Evolutionary conservation across 2,888 invertebrate species (phyloP).

Genomic region (Caenorhabditis sp.): DNA sequence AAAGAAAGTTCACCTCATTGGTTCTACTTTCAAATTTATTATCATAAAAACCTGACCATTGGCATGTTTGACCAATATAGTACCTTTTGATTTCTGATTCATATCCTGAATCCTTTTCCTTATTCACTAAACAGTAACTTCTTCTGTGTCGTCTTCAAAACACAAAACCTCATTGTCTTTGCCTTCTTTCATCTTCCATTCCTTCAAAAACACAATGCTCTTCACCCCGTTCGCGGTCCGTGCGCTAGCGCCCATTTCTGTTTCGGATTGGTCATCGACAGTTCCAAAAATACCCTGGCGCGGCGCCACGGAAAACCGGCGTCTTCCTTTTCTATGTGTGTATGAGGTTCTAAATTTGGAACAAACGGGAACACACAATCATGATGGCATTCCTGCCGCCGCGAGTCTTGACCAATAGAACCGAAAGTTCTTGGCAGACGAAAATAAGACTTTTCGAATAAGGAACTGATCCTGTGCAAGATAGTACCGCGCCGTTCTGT

Average conservation of each 20-base stretch:
- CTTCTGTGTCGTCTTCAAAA: conserved; percentile 4
- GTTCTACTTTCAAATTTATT: too few species aligned
- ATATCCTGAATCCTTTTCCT: conserved; percentile 4
- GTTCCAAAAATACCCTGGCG: conserved; percentile 52
- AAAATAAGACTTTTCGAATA: neutral
- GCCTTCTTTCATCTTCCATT: neutral
- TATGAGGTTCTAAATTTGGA: conserved; percentile 54
- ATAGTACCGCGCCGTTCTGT: conserved; percentile 45
- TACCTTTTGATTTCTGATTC: neutral
- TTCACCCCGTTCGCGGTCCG: conserved; percentile 37
- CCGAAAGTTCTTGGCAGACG: neutral
- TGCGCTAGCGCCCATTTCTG: conserved; percentile 35
- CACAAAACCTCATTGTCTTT: conserved; percentile 37
- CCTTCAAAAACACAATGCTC: conserved; percentile 39
- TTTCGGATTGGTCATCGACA: conserved; percentile 59
- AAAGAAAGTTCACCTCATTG: too few species aligned
- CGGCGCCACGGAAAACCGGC: conserved; percentile 56
- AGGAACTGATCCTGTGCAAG: conserved; percentile 1
- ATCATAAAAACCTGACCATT: neutral
- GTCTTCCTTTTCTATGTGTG: neutral
- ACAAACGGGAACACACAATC: conserved; percentile 33
- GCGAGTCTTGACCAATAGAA: conserved; percentile 17
- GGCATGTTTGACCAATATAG: conserved; percentile 11
- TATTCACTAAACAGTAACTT: conserved; percentile 17
- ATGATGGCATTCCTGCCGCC: conserved; percentile 41